Percentiles rank a stretch among this genome's conserved stretches.
Evolutionary conservation across 2,113 vertebrate genomes (phyloP).

Genomic region (Psilopsiagon aurifrons): DNA sequence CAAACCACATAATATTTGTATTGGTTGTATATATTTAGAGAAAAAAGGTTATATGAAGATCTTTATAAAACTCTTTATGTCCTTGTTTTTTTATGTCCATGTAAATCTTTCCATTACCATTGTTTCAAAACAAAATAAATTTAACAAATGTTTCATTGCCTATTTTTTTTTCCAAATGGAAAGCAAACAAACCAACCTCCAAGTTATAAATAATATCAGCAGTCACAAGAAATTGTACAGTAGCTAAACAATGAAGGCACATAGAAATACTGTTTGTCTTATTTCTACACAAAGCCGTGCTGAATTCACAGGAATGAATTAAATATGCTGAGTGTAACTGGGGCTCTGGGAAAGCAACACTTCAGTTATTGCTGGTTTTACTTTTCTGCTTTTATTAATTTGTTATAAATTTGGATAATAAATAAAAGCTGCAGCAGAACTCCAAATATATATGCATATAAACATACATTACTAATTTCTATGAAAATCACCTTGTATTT

Average conservation of each 20-base stretch:
- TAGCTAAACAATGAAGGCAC: slow-evolving; percentile 44
- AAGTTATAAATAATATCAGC: slow-evolving; percentile 56
- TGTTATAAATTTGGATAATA: neutral
- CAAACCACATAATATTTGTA: neutral
- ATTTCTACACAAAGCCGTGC: neutral
- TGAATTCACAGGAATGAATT: slow-evolving; percentile 11
- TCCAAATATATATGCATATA: neutral
- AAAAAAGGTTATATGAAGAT: neutral
- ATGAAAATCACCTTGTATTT: neutral
- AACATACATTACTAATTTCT: neutral
- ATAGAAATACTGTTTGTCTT: slow-evolving; percentile 24
- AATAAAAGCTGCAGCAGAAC: neutral
- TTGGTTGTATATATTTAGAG: neutral
- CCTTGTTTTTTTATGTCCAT: neutral
- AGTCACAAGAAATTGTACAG: slow-evolving; percentile 21
- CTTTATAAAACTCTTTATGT: neutral
- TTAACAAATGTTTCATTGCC: slow-evolving; percentile 22
- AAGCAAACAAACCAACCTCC: slow-evolving; percentile 43
- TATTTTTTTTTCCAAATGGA: slow-evolving; percentile 26
- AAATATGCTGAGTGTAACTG: neutral
- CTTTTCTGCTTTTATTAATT: slow-evolving; percentile 18
- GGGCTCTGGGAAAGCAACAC: neutral
- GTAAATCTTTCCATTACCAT: slow-evolving; percentile 44
- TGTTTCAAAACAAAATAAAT: slow-evolving; percentile 43
- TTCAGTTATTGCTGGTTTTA: neutral